A percentile compares a stretch with the other conserved stretches of the same genome.
phyloP scores from a whole-genome alignment of 2,113 vertebrate species.

The Kryptolebias marmoratus region DNA sequence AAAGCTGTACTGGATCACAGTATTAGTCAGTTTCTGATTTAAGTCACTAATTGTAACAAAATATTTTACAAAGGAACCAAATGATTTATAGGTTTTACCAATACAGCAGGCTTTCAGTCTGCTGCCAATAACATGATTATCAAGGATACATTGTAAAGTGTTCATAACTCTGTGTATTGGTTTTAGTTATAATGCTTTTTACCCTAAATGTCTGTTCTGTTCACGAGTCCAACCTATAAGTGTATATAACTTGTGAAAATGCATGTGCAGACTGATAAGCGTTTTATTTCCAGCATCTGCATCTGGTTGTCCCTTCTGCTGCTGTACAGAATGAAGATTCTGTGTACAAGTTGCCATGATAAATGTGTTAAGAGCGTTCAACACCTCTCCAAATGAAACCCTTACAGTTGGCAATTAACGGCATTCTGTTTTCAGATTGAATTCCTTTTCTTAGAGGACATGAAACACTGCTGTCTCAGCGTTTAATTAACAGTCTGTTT shows the following conservation, averaged over 20 bases:
- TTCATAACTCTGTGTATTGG: too few relatives aligned
- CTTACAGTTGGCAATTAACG: slow-evolving; percentile 52
- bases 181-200: not conserved
- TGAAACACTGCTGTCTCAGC: slow-evolving; percentile 41
- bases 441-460: slow-evolving; percentile 48
- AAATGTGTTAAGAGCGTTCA: slow-evolving; percentile 41
- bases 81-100: slow-evolving; percentile 42
- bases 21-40: slow-evolving; percentile 28
- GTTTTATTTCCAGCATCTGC: not conserved
- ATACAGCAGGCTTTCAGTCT: slow-evolving; percentile 46
- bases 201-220: not conserved
- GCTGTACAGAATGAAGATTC: not conserved
- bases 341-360: slow-evolving; percentile 23
- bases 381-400: slow-evolving; percentile 21
- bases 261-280: not conserved
- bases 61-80: slow-evolving; percentile 27
- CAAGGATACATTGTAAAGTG: too few relatives aligned
- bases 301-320: not conserved
- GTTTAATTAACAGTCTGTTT: slow-evolving; percentile 70
- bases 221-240: not conserved
- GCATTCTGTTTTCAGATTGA: slow-evolving; percentile 60
- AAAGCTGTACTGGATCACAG: slow-evolving; percentile 32
- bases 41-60: slow-evolving; percentile 10
- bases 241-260: not conserved
- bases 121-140: slow-evolving; percentile 32